Evolutionary conservation across 1,140 invertebrate species (phyloP), one percentile per base, ranked within the genome.

Genomic region (Drosophila watanabei): DNA sequence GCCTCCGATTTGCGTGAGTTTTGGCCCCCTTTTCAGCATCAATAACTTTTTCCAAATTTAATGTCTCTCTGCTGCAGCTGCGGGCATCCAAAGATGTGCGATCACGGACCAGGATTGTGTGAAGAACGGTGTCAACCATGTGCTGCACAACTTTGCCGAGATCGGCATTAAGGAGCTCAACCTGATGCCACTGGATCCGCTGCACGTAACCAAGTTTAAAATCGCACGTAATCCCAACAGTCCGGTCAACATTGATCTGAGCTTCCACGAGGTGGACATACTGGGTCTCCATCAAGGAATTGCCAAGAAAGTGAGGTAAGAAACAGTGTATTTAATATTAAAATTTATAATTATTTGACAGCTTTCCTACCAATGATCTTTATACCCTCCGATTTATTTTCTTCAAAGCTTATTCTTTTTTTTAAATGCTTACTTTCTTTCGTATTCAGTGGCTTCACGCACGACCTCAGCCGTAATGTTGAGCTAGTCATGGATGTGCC

Each of bases 251-350:
- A 61, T 92, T 14, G 89, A 90, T 45, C 57, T 93, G 9, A 80
- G 51, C 46, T 94, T 94, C 37, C 86, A 33, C 9, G 89, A 94
- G 45, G 72, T 93, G 4, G 75, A 92, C 39, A 73, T 94, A 6
- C 18, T 75, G 41, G 94, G 94, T 2, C 62, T 94, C 0, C 64
- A 65, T 0, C 63, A 78, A 7, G 85, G 80, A 8, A 77, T 66
- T 10, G 45, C 85, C 2, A 78, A 71, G 35, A 43, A 52, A 24
- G 54, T 83, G 8, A 56, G 71, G 91, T 92, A 57, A 33, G 49
- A 52, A 11, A 32, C 28, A 1, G 18, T 20, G n/a, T 18, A 9
- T 10, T 4, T 10, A 18, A 16, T 16, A 4, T 9, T 24, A 24
- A 24, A 24, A 24, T 2, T 24, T 24, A 24, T 24, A 24, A 24